Evolutionary conservation across 1,140 invertebrate species (phyloP), one percentile per base, ranked within the genome.

Genomic region (Euura lappo): DNA sequence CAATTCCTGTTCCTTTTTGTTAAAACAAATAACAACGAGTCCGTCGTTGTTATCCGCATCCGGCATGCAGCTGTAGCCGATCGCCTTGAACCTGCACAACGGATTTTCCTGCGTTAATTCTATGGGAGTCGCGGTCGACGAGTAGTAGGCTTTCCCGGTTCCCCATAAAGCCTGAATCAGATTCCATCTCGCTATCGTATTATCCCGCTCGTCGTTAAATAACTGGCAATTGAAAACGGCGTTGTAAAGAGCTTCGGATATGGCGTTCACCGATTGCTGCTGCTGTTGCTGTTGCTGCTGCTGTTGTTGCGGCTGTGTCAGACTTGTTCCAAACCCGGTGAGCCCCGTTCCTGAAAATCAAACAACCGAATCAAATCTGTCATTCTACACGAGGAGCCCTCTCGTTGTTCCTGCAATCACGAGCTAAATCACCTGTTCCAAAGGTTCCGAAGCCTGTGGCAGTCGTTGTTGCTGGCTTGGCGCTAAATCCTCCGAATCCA

Each of bases 121-220:
- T 11, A 98, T 91, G 2, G 94, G 92, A 2, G 92, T 92, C 0
- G 88, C 88, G 79, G 91, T 93, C 51, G 91, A 87, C 28, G 91
- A 92, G 83, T 96, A 97, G 81, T 93, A 97, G 3, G 94, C 92
- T 87, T 93, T 91, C 79, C 95, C 95, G 71, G 90, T 91, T 2
- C 97, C 98, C 97, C 97, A 98, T 76, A 94, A 93, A 2, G 97
- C 96, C 86, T 98, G 97, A 64, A 99, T 87, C 72, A 97, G 92
- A 83, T 99, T 99, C 94, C 96, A 98, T 83, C 95, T 95, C 2
- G 96, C 95, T 51, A 99, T 90, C 45, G 97, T 94, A 74, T 93
- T 92, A 84, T 99, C 97, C 51, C 97, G 89, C 80, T 99, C 97
- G 87, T 98, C 97, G 46, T 95, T 95, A 86, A 96, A 98, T 42